These are phyloP conservation scores for Mobula birostris DNA, from an alignment of 2,113 vertebrate genomes.

Conservation along the genomic window DNA sequence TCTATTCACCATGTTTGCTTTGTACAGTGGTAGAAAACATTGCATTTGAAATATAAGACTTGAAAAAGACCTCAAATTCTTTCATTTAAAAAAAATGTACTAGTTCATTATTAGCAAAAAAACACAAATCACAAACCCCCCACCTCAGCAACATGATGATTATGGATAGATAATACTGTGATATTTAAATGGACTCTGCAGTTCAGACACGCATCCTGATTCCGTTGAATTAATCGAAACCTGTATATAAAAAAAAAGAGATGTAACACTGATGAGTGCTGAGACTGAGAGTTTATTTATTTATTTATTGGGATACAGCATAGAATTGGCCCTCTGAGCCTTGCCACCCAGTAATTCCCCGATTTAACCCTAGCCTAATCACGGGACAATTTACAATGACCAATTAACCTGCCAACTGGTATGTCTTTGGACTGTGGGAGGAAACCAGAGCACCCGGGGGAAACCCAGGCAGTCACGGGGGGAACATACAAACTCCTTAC, in stretches of 20 bases:
- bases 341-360: too few species aligned
- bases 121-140: background rate
- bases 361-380: too few species aligned
- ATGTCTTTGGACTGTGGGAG: too few species aligned
- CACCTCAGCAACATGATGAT: background rate
- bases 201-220: background rate
- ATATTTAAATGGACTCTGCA: background rate
- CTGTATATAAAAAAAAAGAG: background rate
- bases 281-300: background rate
- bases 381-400: too few species aligned
- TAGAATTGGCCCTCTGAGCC: too few species aligned
- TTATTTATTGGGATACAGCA: too few species aligned
- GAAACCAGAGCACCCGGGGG: too few species aligned
- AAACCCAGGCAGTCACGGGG: too few species aligned
- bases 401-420: too few species aligned
- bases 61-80: background rate
- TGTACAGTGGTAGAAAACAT: background rate
- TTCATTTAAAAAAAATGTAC: background rate
- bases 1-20: background rate
- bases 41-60: background rate
- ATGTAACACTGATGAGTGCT: background rate
- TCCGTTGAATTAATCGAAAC: background rate
- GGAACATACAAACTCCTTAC: too few species aligned
- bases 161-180: background rate
- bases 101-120: background rate